Evolutionary conservation across 2,113 vertebrate species (phyloP), one percentile per base, ranked within the genome.

Genomic region (Mustela lutreola): DNA sequence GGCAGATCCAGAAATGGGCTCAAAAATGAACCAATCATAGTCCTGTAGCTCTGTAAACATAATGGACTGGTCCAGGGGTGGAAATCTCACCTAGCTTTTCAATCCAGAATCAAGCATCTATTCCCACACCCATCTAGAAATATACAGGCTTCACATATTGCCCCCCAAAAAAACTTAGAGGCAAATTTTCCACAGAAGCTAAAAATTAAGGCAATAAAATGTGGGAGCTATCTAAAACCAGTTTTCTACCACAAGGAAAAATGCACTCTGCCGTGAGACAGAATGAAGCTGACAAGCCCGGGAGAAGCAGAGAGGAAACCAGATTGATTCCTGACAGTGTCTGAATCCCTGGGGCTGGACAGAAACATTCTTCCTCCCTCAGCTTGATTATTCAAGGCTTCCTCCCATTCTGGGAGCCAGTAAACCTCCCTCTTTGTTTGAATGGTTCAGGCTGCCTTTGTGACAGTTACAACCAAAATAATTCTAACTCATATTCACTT

Each of bases 141-240:
- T 84, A 58, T 22, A 31, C 84, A 73, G 33, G 62, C 2, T 92
- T 87, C 7, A 76, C 70, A 45, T 42, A 62, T 2, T 79, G 22
- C 24, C 22, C 33, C 60, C 60, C 5, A 21, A 22, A 91, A 91
- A 80, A 33, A 0, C 4, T 70, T 26, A 79, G 50, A 79, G 50
- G 10, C 71, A 8, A n/a, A 31, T 96, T 79, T 76, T 36, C 8
- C 22, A 39, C 4, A 84, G 42, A 18, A 2, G 7, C 1, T 80
- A 39, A 95, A 45, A 36, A 84, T 65, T 48, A 75, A 92, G 31
- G 56, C n/a, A 48, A 56, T n/a, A 97, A 92, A 89, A 63, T n/a
- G 22, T n/a, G 19, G 10, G 19, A 70, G 22, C 45, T 75, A 58
- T 10, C 63, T 78, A 85, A 96, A 97, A 93, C 2, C 36, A 95